phyloP scores from a whole-genome alignment of 2,113 vertebrate genomes.

The Dicentrarchus labrax region DNA sequence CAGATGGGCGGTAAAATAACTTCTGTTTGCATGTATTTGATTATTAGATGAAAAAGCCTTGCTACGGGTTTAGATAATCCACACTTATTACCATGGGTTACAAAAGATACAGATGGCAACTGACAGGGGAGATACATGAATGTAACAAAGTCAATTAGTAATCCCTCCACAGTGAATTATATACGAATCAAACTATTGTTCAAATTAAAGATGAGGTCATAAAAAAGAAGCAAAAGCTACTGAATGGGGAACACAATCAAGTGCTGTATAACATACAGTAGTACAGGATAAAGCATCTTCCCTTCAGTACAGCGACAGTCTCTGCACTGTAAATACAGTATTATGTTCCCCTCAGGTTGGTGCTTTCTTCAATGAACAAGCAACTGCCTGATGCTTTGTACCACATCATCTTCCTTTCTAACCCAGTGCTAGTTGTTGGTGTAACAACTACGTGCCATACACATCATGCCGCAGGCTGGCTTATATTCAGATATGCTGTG shows the following conservation, averaged over 20 bases:
- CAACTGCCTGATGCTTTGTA: slow-evolving; percentile 10
- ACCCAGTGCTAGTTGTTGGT: slow-evolving; percentile 7
- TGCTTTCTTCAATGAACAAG: slow-evolving; percentile 12
- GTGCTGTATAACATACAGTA: slow-evolving; percentile 22
- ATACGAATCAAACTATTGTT: slow-evolving; percentile 5
- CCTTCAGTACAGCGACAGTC: slow-evolving; percentile 49
- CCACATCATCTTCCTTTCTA: slow-evolving; percentile 23
- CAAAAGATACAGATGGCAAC: slow-evolving; percentile 17
- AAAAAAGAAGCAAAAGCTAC: slow-evolving; percentile 7
- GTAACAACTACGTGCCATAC: slow-evolving; percentile 4
- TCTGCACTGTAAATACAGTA: slow-evolving; percentile 25
- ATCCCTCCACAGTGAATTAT: slow-evolving; percentile 12
- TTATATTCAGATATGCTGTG: slow-evolving; percentile 43
- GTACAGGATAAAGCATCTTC: slow-evolving; percentile 31
- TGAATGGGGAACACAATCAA: slow-evolving; percentile 9
- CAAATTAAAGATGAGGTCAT: background rate
- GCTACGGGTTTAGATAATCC: slow-evolving; percentile 1
- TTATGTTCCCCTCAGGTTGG: slow-evolving; percentile 13
- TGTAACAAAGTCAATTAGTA: slow-evolving; percentile 37
- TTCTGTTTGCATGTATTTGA: background rate
- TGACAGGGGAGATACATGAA: slow-evolving; percentile 2
- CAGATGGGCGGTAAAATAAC: slow-evolving; percentile 14
- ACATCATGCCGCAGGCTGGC: slow-evolving; percentile 53
- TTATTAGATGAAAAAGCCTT: background rate
- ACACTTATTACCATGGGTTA: background rate